Base-by-base conservation (phyloP, 2,797 vertebrate genomes). In the Chanos chanos region DNA sequence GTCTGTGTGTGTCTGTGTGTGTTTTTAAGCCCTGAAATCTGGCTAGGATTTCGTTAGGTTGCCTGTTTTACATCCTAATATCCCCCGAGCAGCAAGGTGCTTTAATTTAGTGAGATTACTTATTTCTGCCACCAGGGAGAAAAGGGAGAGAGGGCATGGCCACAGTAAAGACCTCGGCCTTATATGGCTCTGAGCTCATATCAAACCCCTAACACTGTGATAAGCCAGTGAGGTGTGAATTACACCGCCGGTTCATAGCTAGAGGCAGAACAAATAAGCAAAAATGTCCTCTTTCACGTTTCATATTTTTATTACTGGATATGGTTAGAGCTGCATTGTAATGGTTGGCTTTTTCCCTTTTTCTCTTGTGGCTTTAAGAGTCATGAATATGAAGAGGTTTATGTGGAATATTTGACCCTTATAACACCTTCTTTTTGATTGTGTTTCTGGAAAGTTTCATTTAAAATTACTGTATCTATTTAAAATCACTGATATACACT, bases 281-380 rank as follows among this genome's bases (percentile, higher is more conserved):
- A 24, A 36, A 37, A 21, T 34, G 65, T 44, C 4, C 19, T 49
- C 49, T 25, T 25, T 19, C 5, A 9, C 28, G 18, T 21, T 9
- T 47, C 19, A 7, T 70, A 16, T 56, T 65, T 70, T 65, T 33
- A 30, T 37, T 61, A 50, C 62, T 51, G 44, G 30, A 36, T 33
- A 27, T n/a, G 30, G 16, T 61, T 34, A 24, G 19, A 24, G 21
- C 3, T 9, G 21, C 19, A 6, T 34, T 59, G 57, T 44, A 37
- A n/a, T 65, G 33, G 36, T 54, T 70, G 61, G 61, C 40, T n/a
- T 4, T n/a, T n/a, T 53, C 4, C 2, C 4, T 22, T 33, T 41
- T 56, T 72, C 47, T n/a, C 30, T 56, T 47, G 57, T 28, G 51
- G 16, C 16, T 12, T 55, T 15, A 10, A 68, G 31, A 52, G 43